Base-by-base conservation (phyloP, 2,113 vertebrate genomes). In the Oncorhynchus gorbuscha region DNA sequence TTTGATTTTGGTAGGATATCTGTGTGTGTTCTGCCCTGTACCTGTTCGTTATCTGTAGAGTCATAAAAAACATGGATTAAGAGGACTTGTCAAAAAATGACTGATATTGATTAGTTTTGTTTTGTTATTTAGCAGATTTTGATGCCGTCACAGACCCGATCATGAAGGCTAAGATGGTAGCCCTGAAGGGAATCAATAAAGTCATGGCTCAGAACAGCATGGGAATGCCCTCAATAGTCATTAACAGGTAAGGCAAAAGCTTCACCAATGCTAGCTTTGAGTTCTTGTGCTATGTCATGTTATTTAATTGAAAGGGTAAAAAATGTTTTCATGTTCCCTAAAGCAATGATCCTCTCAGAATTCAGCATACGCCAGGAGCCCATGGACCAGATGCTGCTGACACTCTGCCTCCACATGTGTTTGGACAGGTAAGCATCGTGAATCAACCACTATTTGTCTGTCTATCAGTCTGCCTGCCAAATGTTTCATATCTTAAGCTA, bases 101-200 rank as follows among this genome's bases (percentile, higher is more conserved):
- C 39, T 8, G 59, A 62, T 1, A 11, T 2, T 7, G 7, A 8
- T 35, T 35, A 6, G 32, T 9, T 45, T 45, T 76, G 18, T 55
- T 26, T 58, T 4, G 22, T 14, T 69, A 28, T 39, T 22, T 84
- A 88, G 49, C 80, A 96, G 98, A 98, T 89, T 97, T 97, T 66
- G 97, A 98, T 88, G 93, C 97, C 12, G 96, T 99, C 82, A 95
- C 96, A 1, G 97, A 99, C 88, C 97, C 98, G 35, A 99, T 99
- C 88, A 97, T 98, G 97, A 99, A 98, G 88, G 98, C 98, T 58
- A 99, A 99, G 93, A 99, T 99, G 96, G 96, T 99, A 65, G 98
- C 97, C 71, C 92, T 99, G 26, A 97, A 99, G 85, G 98, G 98
- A 66, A 99, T 99, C 88, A 99, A 99, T 88, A 99, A 97, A 92